These are phyloP conservation scores for Pogonocichla stellata DNA, from an alignment of 2,113 vertebrate genomes.

Conservation along the genomic window DNA sequence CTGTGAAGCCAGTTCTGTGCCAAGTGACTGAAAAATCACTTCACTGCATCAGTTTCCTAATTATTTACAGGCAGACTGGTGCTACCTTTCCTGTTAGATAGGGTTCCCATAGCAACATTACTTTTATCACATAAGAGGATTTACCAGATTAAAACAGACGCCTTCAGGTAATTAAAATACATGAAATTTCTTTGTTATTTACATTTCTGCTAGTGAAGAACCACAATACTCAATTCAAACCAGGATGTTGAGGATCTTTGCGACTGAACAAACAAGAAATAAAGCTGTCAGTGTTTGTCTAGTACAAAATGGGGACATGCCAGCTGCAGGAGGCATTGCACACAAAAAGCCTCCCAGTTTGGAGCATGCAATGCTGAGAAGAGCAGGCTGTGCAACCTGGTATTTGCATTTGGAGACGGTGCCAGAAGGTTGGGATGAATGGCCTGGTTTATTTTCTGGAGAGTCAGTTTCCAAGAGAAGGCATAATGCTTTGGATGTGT, in stretches of 20 bases:
- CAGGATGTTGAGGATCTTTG: conserved; percentile 31
- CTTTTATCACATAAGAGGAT: conserved; percentile 65
- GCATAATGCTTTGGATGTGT: neutral
- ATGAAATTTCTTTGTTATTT: conserved; percentile 63
- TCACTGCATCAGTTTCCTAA: conserved; percentile 18
- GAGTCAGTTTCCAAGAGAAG: conserved; percentile 4
- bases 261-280: conserved; percentile 48
- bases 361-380: neutral
- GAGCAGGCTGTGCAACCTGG: conserved; percentile 17
- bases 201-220: conserved; percentile 31
- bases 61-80: conserved; percentile 23
- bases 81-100: conserved; percentile 53
- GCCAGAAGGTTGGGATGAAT: neutral
- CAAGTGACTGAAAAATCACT: conserved; percentile 10
- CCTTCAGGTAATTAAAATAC: conserved; percentile 69
- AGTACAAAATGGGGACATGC: conserved; percentile 22
- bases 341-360: conserved; percentile 13
- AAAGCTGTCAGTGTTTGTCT: conserved; percentile 56
- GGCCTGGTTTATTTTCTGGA: conserved; percentile 27
- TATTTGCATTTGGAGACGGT: neutral
- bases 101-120: conserved; percentile 73
- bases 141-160: conserved; percentile 57
- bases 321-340: neutral
- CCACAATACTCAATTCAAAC: conserved; percentile 47
- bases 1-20: neutral